Conservation (phyloP, 2,888 invertebrate genomes). For the Tanypteryx hageni region DNA sequence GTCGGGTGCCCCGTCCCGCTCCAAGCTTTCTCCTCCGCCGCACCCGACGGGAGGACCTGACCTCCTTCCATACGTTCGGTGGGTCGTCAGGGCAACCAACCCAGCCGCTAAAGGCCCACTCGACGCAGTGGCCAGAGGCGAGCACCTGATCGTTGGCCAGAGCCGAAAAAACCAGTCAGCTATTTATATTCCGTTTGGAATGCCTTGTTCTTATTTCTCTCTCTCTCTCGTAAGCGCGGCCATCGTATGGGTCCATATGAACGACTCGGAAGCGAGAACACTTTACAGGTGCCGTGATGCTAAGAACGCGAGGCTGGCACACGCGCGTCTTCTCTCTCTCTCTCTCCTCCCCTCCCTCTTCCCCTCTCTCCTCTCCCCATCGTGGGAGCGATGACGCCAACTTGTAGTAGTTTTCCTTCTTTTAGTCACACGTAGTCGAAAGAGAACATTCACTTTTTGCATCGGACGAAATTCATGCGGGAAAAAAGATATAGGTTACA, state of each 20-base stretch:
- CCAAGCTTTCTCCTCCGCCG: constrained; percentile 56
- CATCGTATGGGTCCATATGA: not conserved
- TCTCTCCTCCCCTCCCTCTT: not conserved
- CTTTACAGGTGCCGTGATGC: constrained; percentile 1
- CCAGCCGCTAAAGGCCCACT: constrained; percentile 20
- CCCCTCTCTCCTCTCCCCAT: not conserved
- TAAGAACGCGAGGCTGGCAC: not conserved
- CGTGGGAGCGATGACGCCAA: not conserved
- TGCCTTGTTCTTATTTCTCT: constrained; percentile 59
- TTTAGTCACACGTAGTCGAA: not conserved
- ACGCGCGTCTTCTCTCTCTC: not conserved
- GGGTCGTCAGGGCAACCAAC: constrained; percentile 38
- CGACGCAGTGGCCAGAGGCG: constrained; percentile 42
- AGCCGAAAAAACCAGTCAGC: constrained; percentile 64
- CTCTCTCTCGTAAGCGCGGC: not conserved
- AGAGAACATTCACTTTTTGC: not conserved
- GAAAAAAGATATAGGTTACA: not conserved
- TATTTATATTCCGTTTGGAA: constrained; percentile 63
- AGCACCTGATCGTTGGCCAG: constrained; percentile 59
- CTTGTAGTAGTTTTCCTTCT: not conserved
- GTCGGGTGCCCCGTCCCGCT: constrained; percentile 47
- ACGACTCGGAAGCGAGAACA: constrained; percentile 19
- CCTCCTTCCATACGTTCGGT: constrained; percentile 56
- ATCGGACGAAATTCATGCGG: not conserved
- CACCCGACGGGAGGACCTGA: constrained; percentile 53